These are phyloP conservation scores for Puffinus mauretanicus DNA, from an alignment of 2,113 vertebrate genomes.

Conservation along the genomic window DNA sequence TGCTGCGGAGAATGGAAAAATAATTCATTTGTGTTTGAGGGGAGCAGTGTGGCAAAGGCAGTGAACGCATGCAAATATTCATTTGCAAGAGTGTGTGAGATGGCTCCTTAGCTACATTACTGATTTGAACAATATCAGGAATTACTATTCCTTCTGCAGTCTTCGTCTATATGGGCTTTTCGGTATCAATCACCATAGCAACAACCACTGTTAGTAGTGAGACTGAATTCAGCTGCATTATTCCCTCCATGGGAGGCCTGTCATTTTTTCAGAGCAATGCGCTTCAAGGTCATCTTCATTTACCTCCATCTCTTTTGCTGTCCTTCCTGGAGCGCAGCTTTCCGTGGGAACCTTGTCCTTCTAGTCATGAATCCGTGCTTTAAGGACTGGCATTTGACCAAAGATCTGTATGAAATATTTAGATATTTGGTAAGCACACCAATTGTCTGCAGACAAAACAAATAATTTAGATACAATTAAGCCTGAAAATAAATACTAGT, in stretches of 20 bases:
- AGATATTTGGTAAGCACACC: background rate
- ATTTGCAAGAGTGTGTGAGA: constrained; percentile 14
- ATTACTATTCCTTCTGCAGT: constrained; percentile 57
- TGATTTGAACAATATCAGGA: constrained; percentile 58
- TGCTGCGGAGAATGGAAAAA: constrained; percentile 13
- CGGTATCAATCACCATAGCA: constrained; percentile 62
- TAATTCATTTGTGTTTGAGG: constrained; percentile 6
- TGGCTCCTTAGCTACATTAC: constrained; percentile 29
- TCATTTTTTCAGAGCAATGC: constrained; percentile 35
- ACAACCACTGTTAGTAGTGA: constrained; percentile 44
- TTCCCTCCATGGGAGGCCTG: constrained; percentile 62
- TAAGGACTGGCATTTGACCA: background rate
- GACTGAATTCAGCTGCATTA: constrained; percentile 53
- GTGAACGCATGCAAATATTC: constrained; percentile 6
- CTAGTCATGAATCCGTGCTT: background rate
- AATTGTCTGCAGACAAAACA: background rate
- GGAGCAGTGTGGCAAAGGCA: constrained; percentile 7
- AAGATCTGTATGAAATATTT: background rate
- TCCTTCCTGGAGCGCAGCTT: constrained; percentile 29
- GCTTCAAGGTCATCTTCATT: constrained; percentile 57
- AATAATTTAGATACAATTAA: background rate
- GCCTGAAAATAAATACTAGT: background rate
- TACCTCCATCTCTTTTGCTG: constrained; percentile 24
- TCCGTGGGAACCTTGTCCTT: background rate
- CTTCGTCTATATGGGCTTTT: constrained; percentile 28